A percentile compares a stretch with the other conserved stretches of the same genome.
phyloP scores from a whole-genome alignment of 2,888 invertebrate species.

The Boloria selene region DNA sequence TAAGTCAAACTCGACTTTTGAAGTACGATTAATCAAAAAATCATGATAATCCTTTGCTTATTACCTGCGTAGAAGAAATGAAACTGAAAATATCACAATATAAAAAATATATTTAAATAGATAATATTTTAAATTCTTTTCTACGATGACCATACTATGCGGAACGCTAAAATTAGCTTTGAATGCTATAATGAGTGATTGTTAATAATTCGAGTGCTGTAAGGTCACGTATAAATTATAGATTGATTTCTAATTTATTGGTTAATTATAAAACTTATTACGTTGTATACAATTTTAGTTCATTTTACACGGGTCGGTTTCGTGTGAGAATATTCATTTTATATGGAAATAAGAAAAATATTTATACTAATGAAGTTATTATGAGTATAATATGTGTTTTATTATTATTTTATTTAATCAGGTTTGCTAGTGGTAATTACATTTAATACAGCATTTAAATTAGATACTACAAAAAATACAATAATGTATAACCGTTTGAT shows the following conservation, averaged over 20 bases:
- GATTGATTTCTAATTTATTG: conserved; percentile 46
- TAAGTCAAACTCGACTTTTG: no score
- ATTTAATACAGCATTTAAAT: no score
- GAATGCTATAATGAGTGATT: conserved; percentile 65
- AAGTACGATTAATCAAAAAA: no score
- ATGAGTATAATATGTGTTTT: no score
- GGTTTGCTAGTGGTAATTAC: no score
- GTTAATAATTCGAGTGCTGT: conserved; percentile 57
- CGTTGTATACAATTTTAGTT: conserved; percentile 17
- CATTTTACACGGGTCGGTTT: conserved; percentile 16
- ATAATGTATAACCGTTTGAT: no score
- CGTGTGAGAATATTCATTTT: neutral
- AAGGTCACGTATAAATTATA: conserved; percentile 47
- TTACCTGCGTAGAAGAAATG: no score
- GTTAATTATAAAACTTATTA: conserved; percentile 44
- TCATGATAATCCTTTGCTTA: no score
- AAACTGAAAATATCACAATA: neutral
- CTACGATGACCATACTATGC: conserved; percentile 3
- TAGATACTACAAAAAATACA: no score
- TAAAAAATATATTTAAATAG: neutral
- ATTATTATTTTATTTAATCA: no score
- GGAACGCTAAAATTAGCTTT: conserved; percentile 42
- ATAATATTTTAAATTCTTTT: neutral
- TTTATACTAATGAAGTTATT: neutral
- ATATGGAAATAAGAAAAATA: conserved; percentile 9